A percentile compares a stretch with the other conserved stretches of the same genome.
These are phyloP conservation scores for Mythimna lalbum DNA, from an alignment of 2,888 invertebrate genomes.

Conservation along the genomic window DNA sequence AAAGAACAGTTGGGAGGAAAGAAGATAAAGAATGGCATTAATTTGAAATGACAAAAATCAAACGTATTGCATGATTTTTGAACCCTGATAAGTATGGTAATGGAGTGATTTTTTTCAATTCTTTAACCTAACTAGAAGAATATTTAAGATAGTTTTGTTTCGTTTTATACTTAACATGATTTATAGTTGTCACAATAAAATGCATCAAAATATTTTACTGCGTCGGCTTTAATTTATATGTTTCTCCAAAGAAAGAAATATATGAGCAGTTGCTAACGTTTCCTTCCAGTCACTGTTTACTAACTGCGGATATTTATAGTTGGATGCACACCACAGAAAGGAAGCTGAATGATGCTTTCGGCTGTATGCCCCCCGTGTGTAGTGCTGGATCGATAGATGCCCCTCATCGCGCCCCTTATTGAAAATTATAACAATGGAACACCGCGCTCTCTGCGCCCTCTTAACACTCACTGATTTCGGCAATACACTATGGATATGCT, in stretches of 20 bases:
- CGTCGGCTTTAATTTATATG: constrained; percentile 13
- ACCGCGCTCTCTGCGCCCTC: constrained; percentile 85
- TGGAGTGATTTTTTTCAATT: neutral
- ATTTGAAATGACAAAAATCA: no score
- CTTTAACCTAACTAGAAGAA: neutral
- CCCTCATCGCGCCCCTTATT: constrained; percentile 90
- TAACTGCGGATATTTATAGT: constrained; percentile 84
- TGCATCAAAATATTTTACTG: constrained; percentile 24
- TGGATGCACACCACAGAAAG: constrained; percentile 85
- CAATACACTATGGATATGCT: constrained; percentile 81
- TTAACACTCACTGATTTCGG: constrained; percentile 91
- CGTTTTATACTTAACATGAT: neutral
- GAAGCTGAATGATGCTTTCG: constrained; percentile 77
- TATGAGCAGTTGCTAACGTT: constrained; percentile 49
- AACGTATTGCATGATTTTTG: neutral
- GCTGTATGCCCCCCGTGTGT: constrained; percentile 76
- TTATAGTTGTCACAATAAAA: neutral
- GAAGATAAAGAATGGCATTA: neutral
- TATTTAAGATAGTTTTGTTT: neutral
- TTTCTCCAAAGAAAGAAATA: constrained; percentile 22
- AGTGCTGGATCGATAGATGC: constrained; percentile 86
- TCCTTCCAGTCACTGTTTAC: constrained; percentile 64
- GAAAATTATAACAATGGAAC: constrained; percentile 91
- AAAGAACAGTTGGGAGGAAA: neutral
- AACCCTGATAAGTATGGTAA: neutral